These are phyloP conservation scores for Lithophane ornitopus DNA, from an alignment of 2,888 invertebrate species.

Conservation along the genomic window DNA sequence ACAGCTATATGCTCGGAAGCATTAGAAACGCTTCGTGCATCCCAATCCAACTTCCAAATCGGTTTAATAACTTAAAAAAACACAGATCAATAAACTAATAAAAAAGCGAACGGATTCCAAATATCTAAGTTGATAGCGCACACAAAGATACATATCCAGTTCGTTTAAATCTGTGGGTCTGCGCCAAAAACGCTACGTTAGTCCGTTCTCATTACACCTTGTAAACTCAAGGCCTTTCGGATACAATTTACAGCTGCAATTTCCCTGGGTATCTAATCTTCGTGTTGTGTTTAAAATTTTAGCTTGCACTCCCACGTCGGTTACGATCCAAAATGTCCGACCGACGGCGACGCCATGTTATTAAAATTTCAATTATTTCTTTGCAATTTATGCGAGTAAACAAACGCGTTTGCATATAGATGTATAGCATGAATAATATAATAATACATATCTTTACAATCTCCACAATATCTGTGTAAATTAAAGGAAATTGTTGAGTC, in stretches of 20 bases:
- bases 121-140: constrained; percentile 18
- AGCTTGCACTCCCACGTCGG: constrained; percentile 51
- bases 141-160: constrained; percentile 29
- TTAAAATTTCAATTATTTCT: constrained; percentile 66
- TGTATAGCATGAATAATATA: constrained; percentile 57
- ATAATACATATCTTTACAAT: constrained; percentile 45
- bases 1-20: neutral
- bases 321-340: constrained; percentile 49
- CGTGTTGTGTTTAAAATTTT: constrained; percentile 62
- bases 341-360: constrained; percentile 50
- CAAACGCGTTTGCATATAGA: constrained; percentile 64
- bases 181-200: constrained; percentile 53
- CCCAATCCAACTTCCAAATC: neutral
- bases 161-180: constrained; percentile 26
- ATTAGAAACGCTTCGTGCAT: neutral
- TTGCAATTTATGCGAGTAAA: constrained; percentile 64
- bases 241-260: constrained; percentile 65
- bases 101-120: constrained; percentile 30
- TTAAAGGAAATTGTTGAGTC: constrained; percentile 26
- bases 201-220: constrained; percentile 54
- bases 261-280: constrained; percentile 57
- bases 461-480: constrained; percentile 20
- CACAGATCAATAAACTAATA: constrained; percentile 31
- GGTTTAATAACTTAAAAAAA: neutral
- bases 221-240: constrained; percentile 53